These are phyloP conservation scores for Spea hammondii DNA, from an alignment of 2,797 vertebrate species.

Conservation along the genomic window DNA sequence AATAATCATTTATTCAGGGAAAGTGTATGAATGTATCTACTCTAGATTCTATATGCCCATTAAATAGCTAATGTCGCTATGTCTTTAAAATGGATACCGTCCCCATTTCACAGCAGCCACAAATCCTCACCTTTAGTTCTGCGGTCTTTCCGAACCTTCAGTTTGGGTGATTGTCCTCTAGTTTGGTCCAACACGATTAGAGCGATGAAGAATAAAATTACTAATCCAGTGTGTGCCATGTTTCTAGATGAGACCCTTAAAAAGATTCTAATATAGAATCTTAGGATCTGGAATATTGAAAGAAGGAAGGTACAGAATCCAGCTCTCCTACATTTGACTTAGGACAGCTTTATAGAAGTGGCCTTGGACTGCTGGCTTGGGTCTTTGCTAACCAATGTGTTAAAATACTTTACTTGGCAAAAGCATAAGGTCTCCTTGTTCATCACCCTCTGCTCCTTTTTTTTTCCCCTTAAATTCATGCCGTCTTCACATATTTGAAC, in stretches of 20 bases:
- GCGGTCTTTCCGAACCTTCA: constrained; percentile 77
- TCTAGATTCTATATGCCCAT: too few species aligned
- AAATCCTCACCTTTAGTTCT: constrained; percentile 76
- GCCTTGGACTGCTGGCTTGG: constrained; percentile 65
- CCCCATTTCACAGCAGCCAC: background rate
- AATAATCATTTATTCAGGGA: too few species aligned
- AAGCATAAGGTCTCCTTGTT: constrained; percentile 81
- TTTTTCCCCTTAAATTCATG: constrained; percentile 4
- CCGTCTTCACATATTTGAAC: constrained; percentile 15
- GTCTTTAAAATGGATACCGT: too few species aligned
- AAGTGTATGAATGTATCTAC: too few species aligned
- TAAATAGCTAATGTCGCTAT: too few species aligned
- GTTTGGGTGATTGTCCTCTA: constrained; percentile 68
- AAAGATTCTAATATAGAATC: constrained; percentile 14
- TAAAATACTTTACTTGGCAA: constrained; percentile 63
- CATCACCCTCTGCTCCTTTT: constrained; percentile 47
- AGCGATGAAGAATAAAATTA: constrained; percentile 74
- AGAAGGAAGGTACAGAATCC: constrained; percentile 51
- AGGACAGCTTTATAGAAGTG: constrained; percentile 66
- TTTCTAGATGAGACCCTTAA: constrained; percentile 53
- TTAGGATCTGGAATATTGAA: constrained; percentile 47
- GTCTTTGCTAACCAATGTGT: constrained; percentile 66
- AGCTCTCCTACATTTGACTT: constrained; percentile 65
- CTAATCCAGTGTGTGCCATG: constrained; percentile 79
- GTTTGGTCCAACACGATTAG: constrained; percentile 75